Evolutionary conservation across 2,888 invertebrate species (phyloP).

Genomic region (Rhaphigaster nebulosa): DNA sequence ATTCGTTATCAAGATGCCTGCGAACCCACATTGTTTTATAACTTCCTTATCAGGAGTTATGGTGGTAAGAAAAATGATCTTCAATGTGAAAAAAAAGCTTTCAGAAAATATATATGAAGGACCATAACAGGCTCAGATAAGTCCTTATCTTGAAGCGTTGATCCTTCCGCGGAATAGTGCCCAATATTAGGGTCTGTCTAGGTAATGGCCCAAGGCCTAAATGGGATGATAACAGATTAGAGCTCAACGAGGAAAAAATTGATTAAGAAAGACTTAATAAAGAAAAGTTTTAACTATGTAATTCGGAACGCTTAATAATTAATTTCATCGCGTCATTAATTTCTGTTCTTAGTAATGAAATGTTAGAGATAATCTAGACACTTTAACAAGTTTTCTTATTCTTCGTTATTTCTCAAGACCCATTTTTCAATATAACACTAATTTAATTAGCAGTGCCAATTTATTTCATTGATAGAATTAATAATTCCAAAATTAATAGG

Average conservation of each 20-base stretch:
- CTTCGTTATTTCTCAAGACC: too few relatives aligned
- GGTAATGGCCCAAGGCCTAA: not conserved
- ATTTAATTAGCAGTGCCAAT: too few relatives aligned
- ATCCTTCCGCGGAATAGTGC: not conserved
- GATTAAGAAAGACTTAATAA: too few relatives aligned
- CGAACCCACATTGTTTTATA: slow-evolving; percentile 11
- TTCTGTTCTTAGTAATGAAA: too few relatives aligned
- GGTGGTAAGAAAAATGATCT: not conserved
- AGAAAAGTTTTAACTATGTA: too few relatives aligned
- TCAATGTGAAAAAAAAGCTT: not conserved
- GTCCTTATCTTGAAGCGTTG: not conserved
- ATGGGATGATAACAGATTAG: not conserved
- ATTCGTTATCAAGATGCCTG: not conserved
- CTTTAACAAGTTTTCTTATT: too few relatives aligned
- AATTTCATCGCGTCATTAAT: too few relatives aligned
- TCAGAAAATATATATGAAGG: slow-evolving; percentile 1
- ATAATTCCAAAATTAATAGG: too few relatives aligned
- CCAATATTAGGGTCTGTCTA: not conserved
- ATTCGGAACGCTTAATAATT: too few relatives aligned
- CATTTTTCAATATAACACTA: too few relatives aligned
- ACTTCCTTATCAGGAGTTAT: slow-evolving; percentile 26
- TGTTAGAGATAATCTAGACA: too few relatives aligned
- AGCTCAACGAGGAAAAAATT: not conserved
- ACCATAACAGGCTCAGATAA: not conserved
- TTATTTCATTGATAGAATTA: too few relatives aligned